Evolutionary conservation across 2,113 vertebrate species (phyloP).

Genomic region (Bubo scandiacus): DNA sequence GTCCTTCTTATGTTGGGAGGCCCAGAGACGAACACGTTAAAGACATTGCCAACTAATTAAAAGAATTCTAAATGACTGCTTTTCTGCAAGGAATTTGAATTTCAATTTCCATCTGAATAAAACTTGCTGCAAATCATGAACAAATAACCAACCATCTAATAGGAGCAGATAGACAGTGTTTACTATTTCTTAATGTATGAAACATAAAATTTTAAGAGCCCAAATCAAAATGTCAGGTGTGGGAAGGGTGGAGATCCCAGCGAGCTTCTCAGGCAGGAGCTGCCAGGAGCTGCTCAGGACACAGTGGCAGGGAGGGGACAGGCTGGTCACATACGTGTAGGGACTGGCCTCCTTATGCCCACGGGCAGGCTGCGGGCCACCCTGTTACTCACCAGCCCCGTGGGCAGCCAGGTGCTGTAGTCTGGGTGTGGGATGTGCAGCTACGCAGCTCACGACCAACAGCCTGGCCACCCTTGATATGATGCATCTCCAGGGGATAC

Average conservation of each 20-base stretch:
- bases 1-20: too few relatives aligned
- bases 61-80: background rate
- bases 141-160: background rate
- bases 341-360: background rate
- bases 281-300: accelerated
- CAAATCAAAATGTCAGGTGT: background rate
- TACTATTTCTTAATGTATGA: background rate
- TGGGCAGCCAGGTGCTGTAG: background rate
- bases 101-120: background rate
- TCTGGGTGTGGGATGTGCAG: background rate
- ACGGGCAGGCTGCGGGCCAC: accelerated
- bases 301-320: background rate
- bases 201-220: background rate
- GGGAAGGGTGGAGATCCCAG: background rate
- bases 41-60: background rate
- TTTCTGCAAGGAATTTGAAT: background rate
- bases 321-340: background rate
- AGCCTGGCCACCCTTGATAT: background rate
- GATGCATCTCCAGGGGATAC: accelerated
- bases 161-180: background rate
- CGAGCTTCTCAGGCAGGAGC: background rate
- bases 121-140: background rate
- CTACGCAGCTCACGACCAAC: background rate
- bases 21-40: background rate
- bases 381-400: accelerated